Percentiles rank a stretch among this genome's conserved stretches.
Evolutionary conservation across 1,140 invertebrate species (phyloP).

Genomic region (Limonius californicus): DNA sequence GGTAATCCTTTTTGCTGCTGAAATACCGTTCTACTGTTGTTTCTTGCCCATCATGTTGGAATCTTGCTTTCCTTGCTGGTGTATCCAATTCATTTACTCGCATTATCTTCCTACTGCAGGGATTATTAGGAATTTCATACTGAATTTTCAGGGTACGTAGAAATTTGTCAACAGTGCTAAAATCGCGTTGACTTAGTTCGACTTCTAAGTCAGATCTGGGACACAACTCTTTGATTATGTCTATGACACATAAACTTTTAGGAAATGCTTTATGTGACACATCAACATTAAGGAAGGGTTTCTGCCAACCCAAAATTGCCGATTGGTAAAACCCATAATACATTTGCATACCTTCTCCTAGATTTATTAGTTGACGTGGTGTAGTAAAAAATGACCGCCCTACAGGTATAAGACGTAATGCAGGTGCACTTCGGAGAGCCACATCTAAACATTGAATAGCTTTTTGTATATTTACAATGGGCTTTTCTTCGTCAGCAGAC

Average conservation of each 20-base stretch:
- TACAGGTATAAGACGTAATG: constrained; percentile 44
- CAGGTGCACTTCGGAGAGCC: constrained; percentile 63
- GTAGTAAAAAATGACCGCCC: constrained; percentile 48
- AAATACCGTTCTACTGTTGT: constrained; percentile 56
- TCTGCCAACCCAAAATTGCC: constrained; percentile 67
- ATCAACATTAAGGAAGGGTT: constrained; percentile 72
- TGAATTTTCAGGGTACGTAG: constrained; percentile 38
- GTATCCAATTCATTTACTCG: constrained; percentile 51
- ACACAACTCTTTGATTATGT: constrained; percentile 42
- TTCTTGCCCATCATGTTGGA: constrained; percentile 40
- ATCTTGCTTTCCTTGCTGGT: constrained; percentile 41
- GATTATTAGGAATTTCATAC: constrained; percentile 50
- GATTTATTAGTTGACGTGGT: constrained; percentile 35
- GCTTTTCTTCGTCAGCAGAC: too few relatives aligned
- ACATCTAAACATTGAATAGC: constrained; percentile 78
- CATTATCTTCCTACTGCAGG: constrained; percentile 47
- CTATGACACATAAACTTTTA: constrained; percentile 40
- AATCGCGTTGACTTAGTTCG: not conserved
- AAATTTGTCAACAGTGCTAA: constrained; percentile 25
- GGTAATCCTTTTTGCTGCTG: constrained; percentile 43
- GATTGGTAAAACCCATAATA: constrained; percentile 72
- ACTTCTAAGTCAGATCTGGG: not conserved
- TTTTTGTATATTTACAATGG: too few relatives aligned
- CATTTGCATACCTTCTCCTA: constrained; percentile 64
- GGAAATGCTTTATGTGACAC: constrained; percentile 59